Evolutionary conservation across 2,113 vertebrate species (phyloP).

Genomic region (Acanthisitta chloris): DNA sequence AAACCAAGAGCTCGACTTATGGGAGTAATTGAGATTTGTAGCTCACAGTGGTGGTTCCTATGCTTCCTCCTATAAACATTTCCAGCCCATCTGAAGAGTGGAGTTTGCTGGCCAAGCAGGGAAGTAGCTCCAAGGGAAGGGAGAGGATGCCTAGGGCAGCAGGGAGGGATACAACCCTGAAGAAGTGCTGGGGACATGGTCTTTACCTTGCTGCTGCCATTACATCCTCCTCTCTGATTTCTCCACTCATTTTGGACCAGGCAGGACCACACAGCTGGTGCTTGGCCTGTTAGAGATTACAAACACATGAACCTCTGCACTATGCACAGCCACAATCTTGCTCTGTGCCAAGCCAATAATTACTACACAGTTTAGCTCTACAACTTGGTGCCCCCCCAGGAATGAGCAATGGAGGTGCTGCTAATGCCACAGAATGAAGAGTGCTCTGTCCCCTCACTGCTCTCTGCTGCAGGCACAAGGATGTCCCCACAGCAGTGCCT

Average conservation of each 20-base stretch:
- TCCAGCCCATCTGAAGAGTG: background rate
- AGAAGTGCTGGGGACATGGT: rapidly evolving
- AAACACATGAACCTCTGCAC: background rate
- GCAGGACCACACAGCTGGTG: background rate
- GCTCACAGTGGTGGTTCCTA: rapidly evolving
- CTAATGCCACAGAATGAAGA: background rate
- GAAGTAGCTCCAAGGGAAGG: background rate
- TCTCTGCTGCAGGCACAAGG: background rate
- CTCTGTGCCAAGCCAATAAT: background rate
- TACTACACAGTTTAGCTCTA: background rate
- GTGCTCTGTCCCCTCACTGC: rapidly evolving
- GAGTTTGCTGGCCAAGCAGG: rapidly evolving
- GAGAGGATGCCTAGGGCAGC: background rate
- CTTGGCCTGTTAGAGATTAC: background rate
- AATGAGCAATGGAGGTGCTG: rapidly evolving
- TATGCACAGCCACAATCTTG: rapidly evolving
- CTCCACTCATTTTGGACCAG: background rate
- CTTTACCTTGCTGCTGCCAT: background rate
- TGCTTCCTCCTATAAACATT: background rate
- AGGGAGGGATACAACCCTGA: rapidly evolving
- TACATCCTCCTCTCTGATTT: background rate
- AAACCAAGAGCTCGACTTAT: background rate
- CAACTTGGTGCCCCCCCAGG: background rate
- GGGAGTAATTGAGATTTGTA: background rate
- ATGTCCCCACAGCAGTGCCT: background rate